Evolutionary conservation across 2,888 invertebrate genomes (phyloP), one percentile per base, ranked within the genome.

Genomic region (Megalurothrips usitatus): DNA sequence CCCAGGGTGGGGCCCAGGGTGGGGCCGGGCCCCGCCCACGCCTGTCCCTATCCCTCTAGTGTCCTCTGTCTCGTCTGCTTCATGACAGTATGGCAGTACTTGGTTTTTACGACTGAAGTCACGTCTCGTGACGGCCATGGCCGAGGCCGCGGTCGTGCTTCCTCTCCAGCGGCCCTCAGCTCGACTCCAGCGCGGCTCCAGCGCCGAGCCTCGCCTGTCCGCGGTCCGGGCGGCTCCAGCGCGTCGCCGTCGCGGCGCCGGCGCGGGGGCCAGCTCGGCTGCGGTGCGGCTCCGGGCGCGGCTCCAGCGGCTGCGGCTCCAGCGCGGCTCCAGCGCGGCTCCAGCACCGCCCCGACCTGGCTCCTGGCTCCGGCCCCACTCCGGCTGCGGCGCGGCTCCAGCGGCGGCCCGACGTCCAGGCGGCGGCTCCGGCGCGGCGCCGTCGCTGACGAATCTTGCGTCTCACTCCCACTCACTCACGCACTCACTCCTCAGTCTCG

Each of bases 121-220:
- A 58, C 58, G 58, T 52, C 52, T 52, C 14, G 52, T 52, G 52
- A 52, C 52, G 14, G 52, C 17, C 52, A 11, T 52, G 52, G 17
- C 68, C 68, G 26, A 10, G 26, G 23, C 68, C 68, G 17, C 58
- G 58, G 58, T 17, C 19, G 58, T 58, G 58, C 23, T 23, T 43
- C 34, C 34, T 43, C 34, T 43, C 34, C 34, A 43, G 34, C 34
- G n/a, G 68, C 23, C 23, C 23, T 23, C 23, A 68, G 68, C 68
- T 19, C 68, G 68, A 23, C 68, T 75, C 68, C 68, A 75, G 68
- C 68, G 23, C 68, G 68, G 26, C 68, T 26, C 68, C 68, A 75
- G 68, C 34, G 34, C 6, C 3, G 34, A 43, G 34, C 34, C 58
- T 6, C 58, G 58, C 34, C 34, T 43, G 34, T 2, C 6, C 34